phyloP scores from a whole-genome alignment of 2,113 vertebrate genomes.

The Carettochelys insculpta region DNA sequence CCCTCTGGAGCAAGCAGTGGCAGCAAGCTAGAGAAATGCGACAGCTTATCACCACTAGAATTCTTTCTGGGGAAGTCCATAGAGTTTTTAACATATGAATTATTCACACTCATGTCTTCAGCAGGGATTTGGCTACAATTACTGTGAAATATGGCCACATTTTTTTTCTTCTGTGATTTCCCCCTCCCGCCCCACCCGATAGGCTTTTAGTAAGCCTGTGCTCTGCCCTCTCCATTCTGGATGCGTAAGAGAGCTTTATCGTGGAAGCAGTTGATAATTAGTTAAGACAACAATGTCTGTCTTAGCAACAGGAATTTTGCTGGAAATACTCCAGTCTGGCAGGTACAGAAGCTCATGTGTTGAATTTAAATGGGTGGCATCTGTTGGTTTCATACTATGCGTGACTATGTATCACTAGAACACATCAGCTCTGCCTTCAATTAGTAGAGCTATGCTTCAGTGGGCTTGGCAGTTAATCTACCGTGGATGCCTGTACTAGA shows the following conservation, averaged over 20 bases:
- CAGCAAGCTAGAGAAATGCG: neutral
- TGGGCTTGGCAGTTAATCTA: neutral
- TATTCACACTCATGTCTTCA: neutral
- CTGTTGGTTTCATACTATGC: neutral
- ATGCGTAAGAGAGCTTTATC: neutral
- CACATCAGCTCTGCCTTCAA: neutral
- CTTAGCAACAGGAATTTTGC: neutral
- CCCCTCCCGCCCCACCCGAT: rapidly evolving
- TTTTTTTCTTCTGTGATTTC: neutral
- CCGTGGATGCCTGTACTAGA: neutral
- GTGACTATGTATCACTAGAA: neutral
- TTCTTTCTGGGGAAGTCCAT: neutral
- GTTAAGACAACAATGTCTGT: neutral
- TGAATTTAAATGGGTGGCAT: slow-evolving; percentile 19
- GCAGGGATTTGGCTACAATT: neutral
- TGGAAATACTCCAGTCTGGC: slow-evolving; percentile 16
- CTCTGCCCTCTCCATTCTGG: neutral
- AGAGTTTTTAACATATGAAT: neutral
- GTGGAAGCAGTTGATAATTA: neutral
- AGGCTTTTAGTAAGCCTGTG: neutral
- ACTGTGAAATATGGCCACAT: neutral
- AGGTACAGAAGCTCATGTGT: neutral
- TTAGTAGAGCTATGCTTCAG: neutral
- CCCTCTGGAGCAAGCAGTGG: neutral
- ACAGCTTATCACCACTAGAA: rapidly evolving